Conservation (phyloP, 1,140 invertebrate genomes). For the Drosophila murphyi region DNA sequence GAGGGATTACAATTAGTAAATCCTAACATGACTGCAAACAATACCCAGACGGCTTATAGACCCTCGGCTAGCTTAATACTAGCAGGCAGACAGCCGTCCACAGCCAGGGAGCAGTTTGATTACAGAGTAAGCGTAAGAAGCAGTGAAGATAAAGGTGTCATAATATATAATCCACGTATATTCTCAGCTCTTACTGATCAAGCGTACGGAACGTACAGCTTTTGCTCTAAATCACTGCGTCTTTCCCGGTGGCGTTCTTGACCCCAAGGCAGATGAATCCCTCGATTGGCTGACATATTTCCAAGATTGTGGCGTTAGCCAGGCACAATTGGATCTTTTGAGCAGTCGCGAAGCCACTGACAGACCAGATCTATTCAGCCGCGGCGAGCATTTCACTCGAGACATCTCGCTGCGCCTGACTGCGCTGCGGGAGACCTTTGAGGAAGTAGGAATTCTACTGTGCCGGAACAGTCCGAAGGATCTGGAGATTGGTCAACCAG, state of each 20-base stretch:
- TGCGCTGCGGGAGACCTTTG: slow-evolving; percentile 96
- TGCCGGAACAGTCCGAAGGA: slow-evolving; percentile 78
- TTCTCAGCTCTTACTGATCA: slow-evolving; percentile 87
- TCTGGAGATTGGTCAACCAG: slow-evolving; percentile 16
- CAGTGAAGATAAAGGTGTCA: background rate
- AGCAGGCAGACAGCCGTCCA: slow-evolving; percentile 56
- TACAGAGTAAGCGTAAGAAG: slow-evolving; percentile 43
- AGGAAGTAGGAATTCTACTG: slow-evolving; percentile 93
- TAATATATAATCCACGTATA: background rate
- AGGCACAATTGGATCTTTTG: slow-evolving; percentile 85
- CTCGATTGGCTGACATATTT: slow-evolving; percentile 90
- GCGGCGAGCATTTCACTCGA: slow-evolving; percentile 72
- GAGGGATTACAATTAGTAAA: background rate
- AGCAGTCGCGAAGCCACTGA: slow-evolving; percentile 84
- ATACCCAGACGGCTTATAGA: slow-evolving; percentile 38
- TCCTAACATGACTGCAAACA: slow-evolving; percentile 29
- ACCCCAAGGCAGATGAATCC: slow-evolving; percentile 88
- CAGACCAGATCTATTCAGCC: slow-evolving; percentile 44
- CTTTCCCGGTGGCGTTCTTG: slow-evolving; percentile 92
- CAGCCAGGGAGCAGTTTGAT: slow-evolving; percentile 40
- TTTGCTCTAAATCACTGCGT: slow-evolving; percentile 91
- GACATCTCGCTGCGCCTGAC: slow-evolving; percentile 92
- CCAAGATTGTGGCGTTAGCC: slow-evolving; percentile 86
- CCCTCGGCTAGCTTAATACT: slow-evolving; percentile 84
- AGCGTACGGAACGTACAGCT: slow-evolving; percentile 87